These are phyloP conservation scores for Brachypteracias leptosomus DNA, from an alignment of 2,113 vertebrate genomes.

Conservation along the genomic window DNA sequence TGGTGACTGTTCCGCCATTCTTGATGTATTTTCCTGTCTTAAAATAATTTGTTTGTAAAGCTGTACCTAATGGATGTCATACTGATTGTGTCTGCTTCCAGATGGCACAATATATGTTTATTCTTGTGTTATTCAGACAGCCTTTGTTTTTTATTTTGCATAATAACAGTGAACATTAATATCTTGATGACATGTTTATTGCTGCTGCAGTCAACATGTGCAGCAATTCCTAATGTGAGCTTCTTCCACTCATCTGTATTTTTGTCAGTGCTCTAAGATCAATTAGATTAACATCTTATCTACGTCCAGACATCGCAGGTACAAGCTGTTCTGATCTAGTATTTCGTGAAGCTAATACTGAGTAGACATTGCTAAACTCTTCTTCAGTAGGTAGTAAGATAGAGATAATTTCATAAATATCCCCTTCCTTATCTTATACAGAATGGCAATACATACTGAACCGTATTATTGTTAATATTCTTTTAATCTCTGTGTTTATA, in stretches of 20 bases:
- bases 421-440: background rate
- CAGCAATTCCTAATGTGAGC: background rate
- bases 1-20: background rate
- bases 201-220: background rate
- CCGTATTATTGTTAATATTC: background rate
- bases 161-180: background rate
- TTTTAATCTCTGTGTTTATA: background rate
- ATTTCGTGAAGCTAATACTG: background rate
- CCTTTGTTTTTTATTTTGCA: background rate
- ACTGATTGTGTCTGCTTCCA: background rate
- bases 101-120: background rate
- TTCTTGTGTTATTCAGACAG: background rate
- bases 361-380: background rate
- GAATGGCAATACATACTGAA: background rate
- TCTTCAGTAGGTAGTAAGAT: background rate
- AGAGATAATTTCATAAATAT: background rate
- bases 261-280: background rate
- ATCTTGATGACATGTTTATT: background rate
- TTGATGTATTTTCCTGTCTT: background rate
- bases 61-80: background rate
- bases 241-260: background rate
- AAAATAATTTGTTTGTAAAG: background rate
- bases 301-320: background rate
- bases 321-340: background rate
- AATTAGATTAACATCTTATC: background rate